A percentile compares a stretch with the other conserved stretches of the same genome.
These are phyloP conservation scores for Hyphantria cunea DNA, from an alignment of 1,140 invertebrate genomes.

Conservation along the genomic window DNA sequence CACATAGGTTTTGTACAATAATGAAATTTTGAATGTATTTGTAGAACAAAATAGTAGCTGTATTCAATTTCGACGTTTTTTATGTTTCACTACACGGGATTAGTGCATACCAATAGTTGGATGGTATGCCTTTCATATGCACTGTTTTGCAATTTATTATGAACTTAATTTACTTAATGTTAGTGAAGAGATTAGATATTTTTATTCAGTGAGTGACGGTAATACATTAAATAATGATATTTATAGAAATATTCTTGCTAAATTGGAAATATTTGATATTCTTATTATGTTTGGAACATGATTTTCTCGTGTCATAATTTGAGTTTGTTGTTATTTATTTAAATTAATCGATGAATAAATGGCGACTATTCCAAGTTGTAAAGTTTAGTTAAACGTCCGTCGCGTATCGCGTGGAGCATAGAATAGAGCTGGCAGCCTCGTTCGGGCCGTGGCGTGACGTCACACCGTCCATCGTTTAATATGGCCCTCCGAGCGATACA, in stretches of 20 bases:
- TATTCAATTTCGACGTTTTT: slow-evolving; percentile 31
- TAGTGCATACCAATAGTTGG: slow-evolving; percentile 21
- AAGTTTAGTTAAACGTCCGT: background rate
- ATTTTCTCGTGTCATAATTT: slow-evolving; percentile 72
- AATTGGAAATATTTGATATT: slow-evolving; percentile 66
- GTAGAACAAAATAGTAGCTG: slow-evolving; percentile 37
- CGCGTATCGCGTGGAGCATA: background rate
- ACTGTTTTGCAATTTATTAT: slow-evolving; percentile 70
- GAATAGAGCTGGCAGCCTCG: slow-evolving; percentile 28
- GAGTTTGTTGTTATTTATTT: slow-evolving; percentile 74
- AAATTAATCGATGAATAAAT: slow-evolving; percentile 63
- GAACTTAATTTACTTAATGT: slow-evolving; percentile 72
- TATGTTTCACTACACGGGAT: slow-evolving; percentile 20
- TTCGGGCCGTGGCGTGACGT: slow-evolving; percentile 1
- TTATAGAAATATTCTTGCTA: slow-evolving; percentile 73
- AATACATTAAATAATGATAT: slow-evolving; percentile 72
- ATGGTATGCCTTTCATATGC: slow-evolving; percentile 38
- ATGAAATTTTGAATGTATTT: slow-evolving; percentile 23
- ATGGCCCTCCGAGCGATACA: slow-evolving; percentile 47
- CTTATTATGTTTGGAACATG: slow-evolving; percentile 67
- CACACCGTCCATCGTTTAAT: slow-evolving; percentile 18
- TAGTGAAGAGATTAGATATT: slow-evolving; percentile 77
- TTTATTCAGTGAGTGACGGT: slow-evolving; percentile 78
- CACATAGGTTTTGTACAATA: slow-evolving; percentile 41
- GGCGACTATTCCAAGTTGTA: slow-evolving; percentile 42